Percentiles rank a stretch among this genome's conserved stretches.
These are phyloP conservation scores for Phenganax stokvisi DNA, from an alignment of 92 coral and sea anemone species.

Conservation along the genomic window DNA sequence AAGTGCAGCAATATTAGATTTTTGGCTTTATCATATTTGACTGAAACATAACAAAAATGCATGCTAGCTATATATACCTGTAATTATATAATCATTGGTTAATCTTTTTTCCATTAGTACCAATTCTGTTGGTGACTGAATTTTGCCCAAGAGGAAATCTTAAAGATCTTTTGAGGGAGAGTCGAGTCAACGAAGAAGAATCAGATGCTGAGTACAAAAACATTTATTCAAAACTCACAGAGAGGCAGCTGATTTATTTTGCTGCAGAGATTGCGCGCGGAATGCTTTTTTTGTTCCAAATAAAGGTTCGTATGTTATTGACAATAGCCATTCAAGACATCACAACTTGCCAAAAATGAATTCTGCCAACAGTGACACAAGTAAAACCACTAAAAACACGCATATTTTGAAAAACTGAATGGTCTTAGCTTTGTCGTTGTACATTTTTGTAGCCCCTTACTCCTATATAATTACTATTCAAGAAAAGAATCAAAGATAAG, in stretches of 20 bases:
- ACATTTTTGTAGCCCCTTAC: no score
- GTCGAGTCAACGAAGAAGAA: slow-evolving; percentile 37
- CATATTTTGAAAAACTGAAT: no score
- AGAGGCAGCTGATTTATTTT: slow-evolving; percentile 65
- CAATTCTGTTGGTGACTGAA: slow-evolving; percentile 59
- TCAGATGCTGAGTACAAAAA: slow-evolving; percentile 44
- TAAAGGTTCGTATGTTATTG: slow-evolving; percentile 1
- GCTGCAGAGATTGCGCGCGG: slow-evolving; percentile 65
- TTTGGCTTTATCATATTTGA: no score
- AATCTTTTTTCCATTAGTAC: slow-evolving; percentile 40
- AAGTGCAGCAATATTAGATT: no score
- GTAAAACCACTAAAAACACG: no score
- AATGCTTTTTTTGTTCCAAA: slow-evolving; percentile 57
- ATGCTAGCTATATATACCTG: no score
- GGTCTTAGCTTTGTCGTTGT: no score
- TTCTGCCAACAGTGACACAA: no score
- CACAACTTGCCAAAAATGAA: no score
- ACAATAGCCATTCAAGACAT: background rate
- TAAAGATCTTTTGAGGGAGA: slow-evolving; percentile 48
- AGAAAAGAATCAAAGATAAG: no score
- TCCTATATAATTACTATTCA: no score
- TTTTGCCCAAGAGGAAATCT: slow-evolving; percentile 65
- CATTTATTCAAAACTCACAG: slow-evolving; percentile 66
- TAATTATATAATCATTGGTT: background rate
- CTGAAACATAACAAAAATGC: background rate